A percentile compares a stretch with the other conserved stretches of the same genome.
Evolutionary conservation across 2,888 invertebrate genomes (phyloP).

Genomic region (Dynastes tityus): DNA sequence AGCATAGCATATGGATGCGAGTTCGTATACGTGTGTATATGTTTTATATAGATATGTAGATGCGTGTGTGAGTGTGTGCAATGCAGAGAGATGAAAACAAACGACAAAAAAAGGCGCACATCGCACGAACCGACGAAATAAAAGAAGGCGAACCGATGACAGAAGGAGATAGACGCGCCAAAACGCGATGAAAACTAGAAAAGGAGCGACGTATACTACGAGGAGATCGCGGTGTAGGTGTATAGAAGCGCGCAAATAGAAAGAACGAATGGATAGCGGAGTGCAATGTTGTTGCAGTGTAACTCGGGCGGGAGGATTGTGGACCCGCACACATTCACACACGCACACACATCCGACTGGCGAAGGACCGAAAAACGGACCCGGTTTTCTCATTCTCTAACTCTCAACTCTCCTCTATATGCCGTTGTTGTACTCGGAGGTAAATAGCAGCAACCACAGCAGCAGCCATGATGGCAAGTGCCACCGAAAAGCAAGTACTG

Average conservation of each 20-base stretch:
- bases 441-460: conserved; percentile 46
- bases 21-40: conserved; percentile 26
- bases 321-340: conserved; percentile 51
- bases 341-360: conserved; percentile 38
- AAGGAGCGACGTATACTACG: conserved; percentile 34
- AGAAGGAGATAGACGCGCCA: conserved; percentile 36
- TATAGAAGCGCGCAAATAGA: conserved; percentile 47
- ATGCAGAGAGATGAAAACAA: conserved; percentile 47
- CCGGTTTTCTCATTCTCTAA: conserved; percentile 32
- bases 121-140: conserved; percentile 48
- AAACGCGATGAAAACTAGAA: conserved; percentile 30
- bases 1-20: conserved; percentile 42
- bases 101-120: conserved; percentile 46
- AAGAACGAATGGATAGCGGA: conserved; percentile 39
- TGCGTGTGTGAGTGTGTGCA: conserved; percentile 34
- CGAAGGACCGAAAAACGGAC: conserved; percentile 41
- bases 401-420: conserved; percentile 17
- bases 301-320: conserved; percentile 59
- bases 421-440: conserved; percentile 35
- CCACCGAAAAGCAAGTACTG: conserved; percentile 64
- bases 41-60: conserved; percentile 28
- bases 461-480: conserved; percentile 67
- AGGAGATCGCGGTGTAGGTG: conserved; percentile 33
- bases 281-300: conserved; percentile 63
- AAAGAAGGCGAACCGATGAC: conserved; percentile 39